A percentile compares a stretch with the other conserved stretches of the same genome.
phyloP scores from a whole-genome alignment of 2,888 invertebrate genomes.

The Acholoe squamosa region DNA sequence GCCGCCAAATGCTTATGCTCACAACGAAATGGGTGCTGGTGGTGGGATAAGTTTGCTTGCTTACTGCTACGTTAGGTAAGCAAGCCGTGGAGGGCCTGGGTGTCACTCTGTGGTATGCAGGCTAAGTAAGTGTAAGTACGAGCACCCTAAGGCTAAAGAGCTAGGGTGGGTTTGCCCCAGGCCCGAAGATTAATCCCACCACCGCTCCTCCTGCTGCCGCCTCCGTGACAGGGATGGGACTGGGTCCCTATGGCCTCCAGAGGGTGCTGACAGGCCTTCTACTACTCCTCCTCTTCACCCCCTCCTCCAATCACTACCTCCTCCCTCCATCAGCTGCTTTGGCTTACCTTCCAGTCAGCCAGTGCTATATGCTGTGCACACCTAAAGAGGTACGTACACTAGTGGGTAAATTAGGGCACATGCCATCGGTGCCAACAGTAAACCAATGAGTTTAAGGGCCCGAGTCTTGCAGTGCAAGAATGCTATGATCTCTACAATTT shows the following conservation, averaged over 20 bases:
- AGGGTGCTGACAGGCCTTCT: background rate
- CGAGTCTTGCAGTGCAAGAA: no score
- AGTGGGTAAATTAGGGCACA: no score
- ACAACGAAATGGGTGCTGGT: background rate
- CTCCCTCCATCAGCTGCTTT: background rate
- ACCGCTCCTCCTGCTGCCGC: background rate
- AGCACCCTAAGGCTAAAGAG: background rate
- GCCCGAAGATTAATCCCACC: background rate
- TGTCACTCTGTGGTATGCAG: constrained; percentile 3
- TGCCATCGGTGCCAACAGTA: no score
- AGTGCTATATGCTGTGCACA: no score
- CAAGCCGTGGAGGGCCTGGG: background rate
- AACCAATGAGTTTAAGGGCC: no score
- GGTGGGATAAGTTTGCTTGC: background rate
- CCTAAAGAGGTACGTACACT: no score
- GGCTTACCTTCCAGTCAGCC: background rate
- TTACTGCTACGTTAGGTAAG: background rate
- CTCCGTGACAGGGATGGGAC: constrained; percentile 13
- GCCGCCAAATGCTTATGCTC: background rate
- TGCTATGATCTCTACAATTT: no score
- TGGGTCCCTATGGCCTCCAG: background rate
- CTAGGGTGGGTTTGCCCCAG: no score
- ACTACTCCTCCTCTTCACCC: background rate
- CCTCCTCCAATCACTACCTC: background rate
- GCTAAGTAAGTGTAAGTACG: background rate